Evolutionary conservation across 2,888 invertebrate genomes (phyloP).

Genomic region (Acleris laterana): DNA sequence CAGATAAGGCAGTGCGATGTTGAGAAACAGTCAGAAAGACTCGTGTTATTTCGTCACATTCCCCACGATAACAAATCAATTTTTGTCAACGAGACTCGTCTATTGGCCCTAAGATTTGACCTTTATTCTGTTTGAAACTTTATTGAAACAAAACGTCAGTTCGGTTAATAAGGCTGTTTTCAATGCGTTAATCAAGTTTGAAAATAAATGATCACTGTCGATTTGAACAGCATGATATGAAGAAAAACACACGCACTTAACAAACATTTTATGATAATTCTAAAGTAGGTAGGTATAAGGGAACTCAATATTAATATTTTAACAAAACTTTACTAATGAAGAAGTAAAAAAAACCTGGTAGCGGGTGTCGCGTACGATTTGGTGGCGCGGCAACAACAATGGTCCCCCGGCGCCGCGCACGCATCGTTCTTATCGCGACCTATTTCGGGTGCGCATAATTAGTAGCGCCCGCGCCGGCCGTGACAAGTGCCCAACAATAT

Average conservation of each 20-base stretch:
- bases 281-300: too few species aligned
- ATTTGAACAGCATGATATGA: too few species aligned
- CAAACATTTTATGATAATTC: too few species aligned
- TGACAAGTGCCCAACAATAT: conserved; percentile 22
- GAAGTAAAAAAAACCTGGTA: not conserved
- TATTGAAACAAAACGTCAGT: too few species aligned
- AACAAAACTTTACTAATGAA: not conserved
- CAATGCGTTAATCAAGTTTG: too few species aligned
- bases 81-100: conserved; percentile 70
- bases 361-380: conserved; percentile 1
- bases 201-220: too few species aligned
- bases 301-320: too few species aligned
- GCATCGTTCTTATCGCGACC: conserved; percentile 59
- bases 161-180: too few species aligned
- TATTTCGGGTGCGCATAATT: conserved; percentile 60
- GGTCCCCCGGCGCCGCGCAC: conserved; percentile 28
- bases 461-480: conserved; percentile 46
- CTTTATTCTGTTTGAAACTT: too few species aligned
- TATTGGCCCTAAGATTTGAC: too few species aligned
- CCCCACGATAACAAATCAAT: conserved; percentile 76
- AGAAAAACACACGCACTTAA: too few species aligned
- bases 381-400: conserved; percentile 24
- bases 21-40: conserved; percentile 40
- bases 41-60: conserved; percentile 68
- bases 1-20: conserved; percentile 67